Evolutionary conservation across 2,888 invertebrate species (phyloP), one percentile per base, ranked within the genome.

Genomic region (Amaurobius ferox): DNA sequence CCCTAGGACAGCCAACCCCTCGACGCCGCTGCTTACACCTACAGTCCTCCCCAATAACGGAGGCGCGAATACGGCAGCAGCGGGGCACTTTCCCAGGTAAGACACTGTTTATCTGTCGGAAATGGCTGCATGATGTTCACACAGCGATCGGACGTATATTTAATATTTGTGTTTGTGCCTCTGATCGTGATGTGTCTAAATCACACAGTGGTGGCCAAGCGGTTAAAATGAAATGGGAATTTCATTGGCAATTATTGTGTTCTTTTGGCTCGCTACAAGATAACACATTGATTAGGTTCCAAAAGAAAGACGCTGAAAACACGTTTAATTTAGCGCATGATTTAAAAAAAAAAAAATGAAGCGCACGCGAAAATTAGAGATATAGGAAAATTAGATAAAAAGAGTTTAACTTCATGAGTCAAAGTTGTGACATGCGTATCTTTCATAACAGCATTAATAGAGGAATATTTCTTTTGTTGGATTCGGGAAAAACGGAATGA

Each of bases 1-100:
- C 30, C 86, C 61, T 26, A 48, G 86, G 40, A 72, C 66, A 7
- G 70, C 79, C 11, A 86, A 86, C 26, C 79, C 86, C 13, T 79
- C 74, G 9, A 86, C 86, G 9, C 86, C 86, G 23, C 70, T 86
- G 2, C 39, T 86, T 23, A 79, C 86, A n/a, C 74, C 86, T 0
- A 73, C 86, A 7, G 78, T 73, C 19, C 29, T 55, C 39, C 79
- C 73, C 29, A 86, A 79, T 26, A 67, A 66, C 9, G 72, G 19
- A 19, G 23, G 35, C 28, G 26, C 16, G 6, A 39, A 35, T 16
- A 61, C 30, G 3, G 30, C 23, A 44, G 44, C 62, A 23, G 48
- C 64, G 26, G 76, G 76, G 19, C 71, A 71, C 2, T 85, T 85
- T 39, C 83, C 83, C 32, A 85, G 83, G 83, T 85, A 32, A 77